Base-by-base conservation (phyloP, 2,113 vertebrate species). In the Sinocyclocheilus grahami region DNA sequence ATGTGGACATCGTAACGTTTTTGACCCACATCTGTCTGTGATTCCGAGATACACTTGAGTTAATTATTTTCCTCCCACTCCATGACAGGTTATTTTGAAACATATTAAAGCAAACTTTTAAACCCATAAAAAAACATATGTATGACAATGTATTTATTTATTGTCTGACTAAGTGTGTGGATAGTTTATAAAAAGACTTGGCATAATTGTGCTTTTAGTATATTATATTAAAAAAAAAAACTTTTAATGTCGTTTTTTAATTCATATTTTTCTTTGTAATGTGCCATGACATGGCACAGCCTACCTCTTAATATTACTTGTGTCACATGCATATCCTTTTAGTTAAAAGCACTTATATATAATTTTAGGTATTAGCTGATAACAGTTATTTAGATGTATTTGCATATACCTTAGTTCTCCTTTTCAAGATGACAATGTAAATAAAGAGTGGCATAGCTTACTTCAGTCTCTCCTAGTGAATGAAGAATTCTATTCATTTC, bases 241-340 rank as follows among this genome's bases (percentile, higher is more conserved):
- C 48, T 51, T 14, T 53, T 53, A 53, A 13, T 53, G 13, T 16
- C 4, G 1, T 53, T 48, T 53, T 53, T 53, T 16, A 16, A 53
- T 53, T 53, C 4, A 53, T 14, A 53, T 53, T 53, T 53, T 13
- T 51, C 13, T 51, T 51, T 51, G 10, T 51, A 51, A 51, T 51
- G 12, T 51, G 3, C 11, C 13, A 53, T 51, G 48, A 51, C 12
- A 53, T 53, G 51, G 53, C 53, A 18, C 53, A 55, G 1, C 53
- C 20, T 18, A 55, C 14, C 14, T 55, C 53, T 55, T 18, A 55
- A 55, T 55, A 55, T 18, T 53, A 18, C 2, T 60, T 60, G 6
- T n/a, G 20, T 60, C 18, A 14, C 51, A 2, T 14, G 3, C 55
- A 92, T 92, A 91, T 91, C 63, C 91, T 92, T 93, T 92, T 65